Conservation (phyloP, 2,797 vertebrate genomes). For the Meda fulgida region DNA sequence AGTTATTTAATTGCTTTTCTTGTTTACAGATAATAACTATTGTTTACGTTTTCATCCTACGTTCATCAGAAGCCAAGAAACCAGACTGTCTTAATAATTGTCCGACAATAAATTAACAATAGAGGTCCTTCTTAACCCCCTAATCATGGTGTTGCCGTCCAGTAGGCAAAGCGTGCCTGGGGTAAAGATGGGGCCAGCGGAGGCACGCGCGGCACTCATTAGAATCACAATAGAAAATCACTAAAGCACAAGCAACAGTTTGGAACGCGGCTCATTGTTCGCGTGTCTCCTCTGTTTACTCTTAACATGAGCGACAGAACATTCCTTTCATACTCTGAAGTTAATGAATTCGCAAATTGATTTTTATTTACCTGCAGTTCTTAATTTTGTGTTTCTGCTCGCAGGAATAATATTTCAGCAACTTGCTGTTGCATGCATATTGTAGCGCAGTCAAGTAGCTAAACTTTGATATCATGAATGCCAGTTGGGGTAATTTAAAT, state of each 20-base stretch:
- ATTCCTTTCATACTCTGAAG: neutral
- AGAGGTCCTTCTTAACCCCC: slow-evolving; percentile 39
- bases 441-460: neutral
- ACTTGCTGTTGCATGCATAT: neutral
- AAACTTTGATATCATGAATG: neutral
- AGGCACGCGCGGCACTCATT: slow-evolving; percentile 77
- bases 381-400: neutral
- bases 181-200: slow-evolving; percentile 63
- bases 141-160: slow-evolving; percentile 15
- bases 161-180: slow-evolving; percentile 67
- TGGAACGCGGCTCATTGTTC: slow-evolving; percentile 60
- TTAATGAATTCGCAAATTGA: neutral
- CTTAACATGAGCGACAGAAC: neutral
- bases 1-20: slow-evolving; percentile 7
- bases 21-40: slow-evolving; percentile 53
- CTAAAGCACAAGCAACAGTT: slow-evolving; percentile 70
- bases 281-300: slow-evolving; percentile 30
- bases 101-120: slow-evolving; percentile 56
- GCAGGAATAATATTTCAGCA: neutral
- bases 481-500: neutral
- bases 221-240: slow-evolving; percentile 70
- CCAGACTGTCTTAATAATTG: slow-evolving; percentile 53
- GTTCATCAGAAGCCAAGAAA: slow-evolving; percentile 55
- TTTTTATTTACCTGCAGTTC: neutral
- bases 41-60: slow-evolving; percentile 45